These are phyloP conservation scores for Lutraria lutraria DNA, from an alignment of 2,888 invertebrate genomes.

Conservation along the genomic window DNA sequence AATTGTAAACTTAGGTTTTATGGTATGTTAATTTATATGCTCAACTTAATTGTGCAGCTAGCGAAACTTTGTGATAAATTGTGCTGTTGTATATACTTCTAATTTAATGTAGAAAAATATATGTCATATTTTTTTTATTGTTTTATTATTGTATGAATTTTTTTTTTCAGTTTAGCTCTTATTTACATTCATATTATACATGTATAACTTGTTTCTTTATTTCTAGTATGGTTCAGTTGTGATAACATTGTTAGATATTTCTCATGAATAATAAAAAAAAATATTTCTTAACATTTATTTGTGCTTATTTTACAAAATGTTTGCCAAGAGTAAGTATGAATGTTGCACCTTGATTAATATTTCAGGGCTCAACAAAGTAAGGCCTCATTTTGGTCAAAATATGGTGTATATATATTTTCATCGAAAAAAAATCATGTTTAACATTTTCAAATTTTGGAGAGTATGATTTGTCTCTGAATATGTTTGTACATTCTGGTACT, in stretches of 20 bases:
- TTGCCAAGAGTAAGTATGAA: too few relatives aligned
- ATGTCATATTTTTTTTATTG: not conserved
- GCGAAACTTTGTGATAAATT: not conserved
- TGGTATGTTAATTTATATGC: not conserved
- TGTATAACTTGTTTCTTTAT: not conserved
- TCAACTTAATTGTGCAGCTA: slow-evolving; percentile 16
- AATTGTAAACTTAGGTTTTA: too few relatives aligned
- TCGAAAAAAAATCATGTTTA: too few relatives aligned
- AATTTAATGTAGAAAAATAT: not conserved
- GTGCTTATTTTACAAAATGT: not conserved
- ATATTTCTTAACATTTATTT: not conserved
- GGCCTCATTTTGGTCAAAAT: too few relatives aligned
- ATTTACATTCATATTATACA: not conserved
- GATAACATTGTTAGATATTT: not conserved
- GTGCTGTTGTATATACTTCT: not conserved
- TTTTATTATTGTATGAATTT: not conserved
- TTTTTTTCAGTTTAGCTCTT: not conserved
- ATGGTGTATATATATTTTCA: too few relatives aligned
- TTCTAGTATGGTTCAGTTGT: not conserved
- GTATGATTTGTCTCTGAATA: too few relatives aligned
- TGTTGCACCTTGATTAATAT: too few relatives aligned
- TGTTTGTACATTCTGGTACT: too few relatives aligned
- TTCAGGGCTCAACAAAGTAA: too few relatives aligned
- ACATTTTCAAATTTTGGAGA: too few relatives aligned
- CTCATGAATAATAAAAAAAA: not conserved